Conservation (phyloP, 1,140 invertebrate species). For the Drosophila sucinea region DNA sequence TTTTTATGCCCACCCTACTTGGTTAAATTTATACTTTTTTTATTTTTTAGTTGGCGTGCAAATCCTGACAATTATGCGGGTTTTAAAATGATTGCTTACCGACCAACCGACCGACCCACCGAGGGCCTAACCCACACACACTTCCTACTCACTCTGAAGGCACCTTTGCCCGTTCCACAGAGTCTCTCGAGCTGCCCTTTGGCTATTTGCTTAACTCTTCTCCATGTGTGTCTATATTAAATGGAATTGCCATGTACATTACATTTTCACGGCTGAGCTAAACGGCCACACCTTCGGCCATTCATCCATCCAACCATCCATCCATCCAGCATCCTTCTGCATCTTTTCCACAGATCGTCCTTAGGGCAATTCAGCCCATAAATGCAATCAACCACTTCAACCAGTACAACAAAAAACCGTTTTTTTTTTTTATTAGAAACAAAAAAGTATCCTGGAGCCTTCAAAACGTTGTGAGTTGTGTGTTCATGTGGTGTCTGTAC, state of each 20-base stretch:
- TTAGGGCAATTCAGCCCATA: constrained; percentile 59
- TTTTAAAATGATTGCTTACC: constrained; percentile 73
- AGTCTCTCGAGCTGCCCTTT: constrained; percentile 34
- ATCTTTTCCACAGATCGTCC: constrained; percentile 44
- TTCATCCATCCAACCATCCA: constrained; percentile 2
- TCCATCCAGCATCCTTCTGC: constrained; percentile 12
- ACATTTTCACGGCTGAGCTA: constrained; percentile 75
- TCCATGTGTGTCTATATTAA: constrained; percentile 61
- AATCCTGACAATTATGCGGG: constrained; percentile 80
- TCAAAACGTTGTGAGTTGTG: constrained; percentile 15
- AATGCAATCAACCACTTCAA: constrained; percentile 76
- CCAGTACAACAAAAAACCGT: constrained; percentile 31
- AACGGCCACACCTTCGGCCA: constrained; percentile 68
- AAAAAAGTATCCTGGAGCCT: constrained; percentile 40
- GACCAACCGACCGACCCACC: background rate
- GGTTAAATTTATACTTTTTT: background rate
- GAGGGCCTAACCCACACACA: constrained; percentile 23
- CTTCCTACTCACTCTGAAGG: background rate
- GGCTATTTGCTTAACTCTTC: constrained; percentile 76
- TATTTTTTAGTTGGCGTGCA: constrained; percentile 59
- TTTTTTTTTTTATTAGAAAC: constrained; percentile 38
- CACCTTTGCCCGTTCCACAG: background rate
- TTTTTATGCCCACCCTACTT: background rate
- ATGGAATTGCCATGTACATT: constrained; percentile 73
- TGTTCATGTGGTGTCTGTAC: constrained; percentile 62